Evolutionary conservation across 2,113 vertebrate genomes (phyloP), one percentile per base, ranked within the genome.

Genomic region (Menidia beryllina): DNA sequence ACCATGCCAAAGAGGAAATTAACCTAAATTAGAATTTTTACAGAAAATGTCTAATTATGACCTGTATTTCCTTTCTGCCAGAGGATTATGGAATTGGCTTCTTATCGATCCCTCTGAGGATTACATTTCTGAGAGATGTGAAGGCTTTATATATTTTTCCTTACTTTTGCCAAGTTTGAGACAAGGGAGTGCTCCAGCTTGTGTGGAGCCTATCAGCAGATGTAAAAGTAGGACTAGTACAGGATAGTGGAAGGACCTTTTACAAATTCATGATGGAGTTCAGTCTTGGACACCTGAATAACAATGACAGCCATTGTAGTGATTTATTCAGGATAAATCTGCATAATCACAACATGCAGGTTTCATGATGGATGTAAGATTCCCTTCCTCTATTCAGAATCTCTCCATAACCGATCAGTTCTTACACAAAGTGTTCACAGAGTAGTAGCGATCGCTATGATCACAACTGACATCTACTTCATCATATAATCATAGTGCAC

Each of bases 61-160:
- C 30, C 57, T 71, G 45, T 27, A 75, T 77, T 72, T 69, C 75
- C 36, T 58, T 58, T 80, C 84, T 83, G 78, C 75, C 79, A 82
- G 72, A 43, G 77, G 81, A 88, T 88, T 82, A 81, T 85, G 75
- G 67, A 78, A 86, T 86, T 83, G 75, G 54, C 59, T 75, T 83
- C 79, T 91, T 86, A 85, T 86, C 84, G 68, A 84, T 55, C 59
- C 68, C 64, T 83, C 75, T 85, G 81, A 86, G 68, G 82, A 78
- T 88, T 78, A 69, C 43, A 72, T 77, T 68, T 62, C 39, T 72
- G 59, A 79, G 78, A 73, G 75, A 81, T 82, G 48, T 60, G 47
- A 45, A 69, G 50, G 66, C 76, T 73, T 84, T 69, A 72, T 77
- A 67, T 55, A 80, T 79, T 79, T 53, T 71, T 71, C 65, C 66